Evolutionary conservation across 2,888 invertebrate species (phyloP), one percentile per base, ranked within the genome.

Genomic region (Fabriciana adippe): DNA sequence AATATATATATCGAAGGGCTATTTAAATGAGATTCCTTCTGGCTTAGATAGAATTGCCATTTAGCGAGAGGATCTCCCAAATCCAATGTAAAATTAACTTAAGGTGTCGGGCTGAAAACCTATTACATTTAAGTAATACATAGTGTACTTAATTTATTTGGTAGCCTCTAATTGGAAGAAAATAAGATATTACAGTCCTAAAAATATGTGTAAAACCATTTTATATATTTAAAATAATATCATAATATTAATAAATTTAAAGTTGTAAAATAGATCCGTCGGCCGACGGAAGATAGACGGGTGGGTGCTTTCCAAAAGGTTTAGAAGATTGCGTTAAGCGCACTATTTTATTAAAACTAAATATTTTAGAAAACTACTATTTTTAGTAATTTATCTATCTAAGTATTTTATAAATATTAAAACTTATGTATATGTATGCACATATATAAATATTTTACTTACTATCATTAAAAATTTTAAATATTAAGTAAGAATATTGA

Each of bases 21-120:
- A 79, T 78, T 76, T 78, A 79, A 80, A 82, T 81, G 77, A 79
- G 79, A 81, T 83, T 81, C 79, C 78, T 77, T 75, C 73, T 74
- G 79, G 76, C 76, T 83, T 74, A 76, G 74, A 76, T 75, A 75
- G 76, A 79, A 84, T 83, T 83, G 81, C 76, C 80, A 81, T 86
- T 85, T 85, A 85, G 78, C 75, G 73, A 72, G 72, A 68, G 77
- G 79, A 75, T 81, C 77, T 74, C 73, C 73, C 71, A 74, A 78
- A 80, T 78, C 79, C 79, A 67, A 76, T 75, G 75, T 77, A 79
- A 76, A 77, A 78, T 78, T 76, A 77, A 74, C 70, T 72, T 72
- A 70, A 67, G 72, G 71, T 65, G 66, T 64, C 68, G 69, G 69
- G 55, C 66, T 71, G 66, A 61, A 50, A 73, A 59, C 55, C 69